Evolutionary conservation across 2,797 vertebrate species (phyloP), one percentile per base, ranked within the genome.

Genomic region (Coranthus polyacanthus): DNA sequence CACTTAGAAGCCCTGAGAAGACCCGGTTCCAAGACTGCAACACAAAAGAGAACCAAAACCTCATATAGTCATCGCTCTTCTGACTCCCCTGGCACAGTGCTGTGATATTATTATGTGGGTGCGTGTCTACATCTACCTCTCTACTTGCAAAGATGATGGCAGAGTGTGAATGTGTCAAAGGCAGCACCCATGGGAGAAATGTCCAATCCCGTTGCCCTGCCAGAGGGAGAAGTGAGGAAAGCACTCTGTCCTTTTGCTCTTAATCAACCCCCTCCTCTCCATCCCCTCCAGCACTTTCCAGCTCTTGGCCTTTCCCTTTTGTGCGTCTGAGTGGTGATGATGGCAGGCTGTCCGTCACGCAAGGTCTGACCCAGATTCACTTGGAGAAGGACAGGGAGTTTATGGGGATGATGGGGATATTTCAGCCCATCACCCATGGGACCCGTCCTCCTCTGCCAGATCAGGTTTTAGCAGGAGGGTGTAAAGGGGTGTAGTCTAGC

Each of bases 371-470:
- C 92, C 84, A 93, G 83, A 92, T 93, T 88, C 70, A 38, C 56
- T 57, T 6, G 56, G n/a, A 52, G 75, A 83, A 62, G 70, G 72
- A 68, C 16, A n/a, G 26, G 8, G 43, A n/a, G 55, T 15, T 57
- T 39, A 57, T 44, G 26, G 32, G 62, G 57, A 57, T 56, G 66
- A 82, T 78, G 62, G 50, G 72, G 51, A 74, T 59, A 59, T 93
- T 92, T 94, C 93, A 81, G 92, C 87, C 69, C 85, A 79, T 75
- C 91, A 93, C 74, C 93, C 94, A 66, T 81, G 88, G 50, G 81
- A 81, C 45, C 39, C 92, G 64, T 58, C 63, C 69, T 65, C 57
- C 29, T 93, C 65, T 92, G 92, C 6, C 24, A 56, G 61, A 57
- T n/a, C n/a, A 15, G 34, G 34, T 54, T 50, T 42, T 43, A 68